Evolutionary conservation across 2,797 vertebrate genomes (phyloP).

Genomic region (Peromyscus nudipes): DNA sequence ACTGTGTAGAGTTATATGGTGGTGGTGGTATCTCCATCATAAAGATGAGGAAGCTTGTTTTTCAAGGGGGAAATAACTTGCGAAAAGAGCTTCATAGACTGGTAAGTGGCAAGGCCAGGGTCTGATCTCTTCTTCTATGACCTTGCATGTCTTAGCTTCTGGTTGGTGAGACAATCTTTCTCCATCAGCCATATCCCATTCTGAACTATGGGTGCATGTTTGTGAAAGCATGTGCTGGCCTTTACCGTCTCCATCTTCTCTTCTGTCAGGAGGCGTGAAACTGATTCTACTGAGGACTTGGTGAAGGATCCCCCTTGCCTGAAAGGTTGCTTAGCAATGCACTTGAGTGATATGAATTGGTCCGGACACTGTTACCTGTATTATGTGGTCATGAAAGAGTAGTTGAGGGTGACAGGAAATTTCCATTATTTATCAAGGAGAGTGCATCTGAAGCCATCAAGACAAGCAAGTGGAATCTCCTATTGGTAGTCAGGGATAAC

Average conservation of each 20-base stretch:
- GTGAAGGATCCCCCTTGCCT: neutral
- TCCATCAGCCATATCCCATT: neutral
- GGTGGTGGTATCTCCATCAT: neutral
- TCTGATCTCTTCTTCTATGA: too few species aligned
- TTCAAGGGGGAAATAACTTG: neutral
- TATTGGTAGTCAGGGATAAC: slow-evolving; percentile 56
- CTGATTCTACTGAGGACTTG: neutral
- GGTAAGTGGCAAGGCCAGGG: neutral
- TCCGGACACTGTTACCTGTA: neutral
- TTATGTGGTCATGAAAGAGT: slow-evolving; percentile 20
- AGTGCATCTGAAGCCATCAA: slow-evolving; percentile 21
- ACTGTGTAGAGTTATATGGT: neutral
- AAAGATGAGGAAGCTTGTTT: neutral
- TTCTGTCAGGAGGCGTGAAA: neutral
- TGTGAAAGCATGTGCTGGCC: neutral
- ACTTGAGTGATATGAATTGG: neutral
- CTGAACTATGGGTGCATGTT: neutral
- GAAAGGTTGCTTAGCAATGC: neutral
- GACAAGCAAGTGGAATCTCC: slow-evolving; percentile 47
- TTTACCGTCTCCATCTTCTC: neutral
- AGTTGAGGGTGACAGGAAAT: slow-evolving; percentile 18
- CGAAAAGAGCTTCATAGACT: neutral
- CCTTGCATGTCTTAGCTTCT: neutral
- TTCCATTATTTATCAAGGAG: slow-evolving; percentile 55
- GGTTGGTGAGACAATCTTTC: neutral